A percentile compares a stretch with the other conserved stretches of the same genome.
phyloP scores from a whole-genome alignment of 1,140 invertebrate genomes.

The Argopecten irradians region DNA sequence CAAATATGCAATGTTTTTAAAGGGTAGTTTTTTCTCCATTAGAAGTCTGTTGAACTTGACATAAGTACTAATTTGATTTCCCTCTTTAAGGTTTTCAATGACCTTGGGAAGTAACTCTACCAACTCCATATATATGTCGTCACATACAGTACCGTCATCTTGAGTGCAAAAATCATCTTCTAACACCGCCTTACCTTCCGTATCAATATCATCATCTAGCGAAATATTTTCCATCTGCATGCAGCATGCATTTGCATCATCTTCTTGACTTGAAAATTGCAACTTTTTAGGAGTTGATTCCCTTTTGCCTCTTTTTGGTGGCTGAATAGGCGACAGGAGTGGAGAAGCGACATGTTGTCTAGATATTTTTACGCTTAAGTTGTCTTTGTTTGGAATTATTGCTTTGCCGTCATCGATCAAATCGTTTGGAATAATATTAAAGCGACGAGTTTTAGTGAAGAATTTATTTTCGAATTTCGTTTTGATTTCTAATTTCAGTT shows the following conservation, averaged over 20 bases:
- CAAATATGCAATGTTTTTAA: conserved; percentile 14
- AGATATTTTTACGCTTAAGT: not conserved
- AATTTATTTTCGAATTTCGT: not conserved
- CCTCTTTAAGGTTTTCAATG: not conserved
- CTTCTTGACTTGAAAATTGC: not conserved
- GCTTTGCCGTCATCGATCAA: not conserved
- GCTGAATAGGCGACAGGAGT: not conserved
- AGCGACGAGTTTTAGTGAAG: not conserved
- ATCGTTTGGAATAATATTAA: not conserved
- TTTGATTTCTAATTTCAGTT: not conserved
- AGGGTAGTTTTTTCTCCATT: conserved; percentile 11
- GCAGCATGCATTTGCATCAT: not conserved
- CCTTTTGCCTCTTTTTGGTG: not conserved
- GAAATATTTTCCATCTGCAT: not conserved
- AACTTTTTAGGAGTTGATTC: not conserved
- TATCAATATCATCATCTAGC: not conserved
- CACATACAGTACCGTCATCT: not conserved
- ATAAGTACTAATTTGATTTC: not conserved
- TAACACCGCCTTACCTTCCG: not conserved
- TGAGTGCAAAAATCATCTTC: not conserved
- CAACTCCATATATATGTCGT: not conserved
- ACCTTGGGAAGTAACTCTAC: not conserved
- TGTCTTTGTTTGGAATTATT: conserved; percentile 26
- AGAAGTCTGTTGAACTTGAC: conserved; percentile 25
- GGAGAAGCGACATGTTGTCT: not conserved